phyloP scores from a whole-genome alignment of 2,797 vertebrate genomes.

The Myiotriccus ornatus region DNA sequence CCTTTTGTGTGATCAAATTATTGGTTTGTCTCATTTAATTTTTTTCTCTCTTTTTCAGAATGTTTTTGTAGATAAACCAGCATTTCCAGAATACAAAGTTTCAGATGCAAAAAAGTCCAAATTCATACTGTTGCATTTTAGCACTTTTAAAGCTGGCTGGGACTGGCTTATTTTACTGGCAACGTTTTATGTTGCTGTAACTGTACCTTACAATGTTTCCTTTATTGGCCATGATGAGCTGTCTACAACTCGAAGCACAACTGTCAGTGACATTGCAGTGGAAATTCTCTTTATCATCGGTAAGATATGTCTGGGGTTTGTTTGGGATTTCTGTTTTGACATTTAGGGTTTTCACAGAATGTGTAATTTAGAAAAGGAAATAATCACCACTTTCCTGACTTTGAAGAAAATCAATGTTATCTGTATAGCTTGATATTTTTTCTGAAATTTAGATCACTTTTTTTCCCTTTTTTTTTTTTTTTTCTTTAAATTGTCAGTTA shows the following conservation, averaged over 20 bases:
- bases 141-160: conserved; percentile 97
- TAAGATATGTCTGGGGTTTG: conserved; percentile 61
- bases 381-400: neutral
- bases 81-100: conserved; percentile 97
- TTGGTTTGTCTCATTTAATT: neutral
- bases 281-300: conserved; percentile 98
- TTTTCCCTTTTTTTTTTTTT: neutral
- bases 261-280: conserved; percentile 95
- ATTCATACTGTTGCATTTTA: conserved; percentile 97
- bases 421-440: neutral
- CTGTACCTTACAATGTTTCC: conserved; percentile 97
- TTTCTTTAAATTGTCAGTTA: neutral
- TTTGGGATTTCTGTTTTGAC: neutral
- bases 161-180: conserved; percentile 97
- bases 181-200: conserved; percentile 97
- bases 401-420: neutral
- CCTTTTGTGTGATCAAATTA: neutral
- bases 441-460: neutral
- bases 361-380: neutral
- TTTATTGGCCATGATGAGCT: conserved; percentile 94
- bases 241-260: conserved; percentile 90
- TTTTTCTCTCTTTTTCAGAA: conserved; percentile 81
- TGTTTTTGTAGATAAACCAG: conserved; percentile 92
- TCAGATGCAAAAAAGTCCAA: conserved; percentile 97
- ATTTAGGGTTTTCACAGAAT: neutral